These are phyloP conservation scores for Chymomyza caudatula DNA, from an alignment of 2,888 invertebrate species.

Conservation along the genomic window DNA sequence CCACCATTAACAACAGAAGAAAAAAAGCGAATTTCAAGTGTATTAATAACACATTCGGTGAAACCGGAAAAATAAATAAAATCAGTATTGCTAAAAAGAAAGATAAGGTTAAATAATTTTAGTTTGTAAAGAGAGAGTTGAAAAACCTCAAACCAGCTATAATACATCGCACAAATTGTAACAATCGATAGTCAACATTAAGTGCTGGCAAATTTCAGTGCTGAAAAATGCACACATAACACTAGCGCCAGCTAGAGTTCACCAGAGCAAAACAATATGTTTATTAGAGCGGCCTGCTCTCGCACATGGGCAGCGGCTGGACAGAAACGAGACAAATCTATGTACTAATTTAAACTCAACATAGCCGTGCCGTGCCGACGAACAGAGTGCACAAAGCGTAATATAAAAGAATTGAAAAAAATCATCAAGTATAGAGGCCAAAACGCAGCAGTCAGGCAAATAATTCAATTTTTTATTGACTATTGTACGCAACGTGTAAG, in stretches of 20 bases:
- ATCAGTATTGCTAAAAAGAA: too few relatives aligned
- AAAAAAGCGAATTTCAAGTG: too few relatives aligned
- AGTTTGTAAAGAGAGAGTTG: too few relatives aligned
- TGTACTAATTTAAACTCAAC: slow-evolving; percentile 44
- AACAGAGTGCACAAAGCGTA: slow-evolving; percentile 67
- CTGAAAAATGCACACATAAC: not conserved
- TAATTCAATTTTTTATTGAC: slow-evolving; percentile 41
- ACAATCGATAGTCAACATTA: not conserved
- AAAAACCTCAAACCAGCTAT: too few relatives aligned
- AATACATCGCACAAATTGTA: too few relatives aligned
- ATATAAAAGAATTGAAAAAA: slow-evolving; percentile 66
- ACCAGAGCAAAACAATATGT: not conserved
- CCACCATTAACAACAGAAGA: too few relatives aligned
- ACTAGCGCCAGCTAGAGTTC: not conserved
- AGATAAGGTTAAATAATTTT: too few relatives aligned
- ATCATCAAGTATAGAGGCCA: slow-evolving; percentile 75
- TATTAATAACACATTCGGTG: too few relatives aligned
- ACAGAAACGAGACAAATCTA: slow-evolving; percentile 31
- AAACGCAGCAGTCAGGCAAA: slow-evolving; percentile 60
- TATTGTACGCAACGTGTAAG: slow-evolving; percentile 26
- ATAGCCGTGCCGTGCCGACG: slow-evolving; percentile 63
- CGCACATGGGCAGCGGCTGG: not conserved
- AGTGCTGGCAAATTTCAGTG: not conserved
- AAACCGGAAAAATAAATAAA: too few relatives aligned
- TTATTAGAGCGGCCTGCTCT: not conserved